Evolutionary conservation across 2,113 vertebrate genomes (phyloP).

Genomic region (Pagrus major): DNA sequence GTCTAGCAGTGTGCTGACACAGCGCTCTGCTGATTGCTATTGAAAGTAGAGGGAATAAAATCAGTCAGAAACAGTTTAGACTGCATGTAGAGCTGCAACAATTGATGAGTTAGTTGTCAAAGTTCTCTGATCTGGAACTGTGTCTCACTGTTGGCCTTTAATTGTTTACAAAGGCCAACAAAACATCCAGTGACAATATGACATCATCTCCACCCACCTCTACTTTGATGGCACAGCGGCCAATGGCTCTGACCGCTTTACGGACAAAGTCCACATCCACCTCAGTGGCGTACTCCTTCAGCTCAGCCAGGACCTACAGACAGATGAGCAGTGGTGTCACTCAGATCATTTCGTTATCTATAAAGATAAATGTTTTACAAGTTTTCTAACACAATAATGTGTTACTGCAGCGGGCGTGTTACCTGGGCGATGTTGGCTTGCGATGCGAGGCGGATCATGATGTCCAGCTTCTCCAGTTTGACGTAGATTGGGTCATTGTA

Average conservation of each 20-base stretch:
- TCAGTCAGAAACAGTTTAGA: background rate
- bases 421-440: constrained; percentile 99
- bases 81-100: too few relatives aligned
- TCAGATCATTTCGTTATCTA: background rate
- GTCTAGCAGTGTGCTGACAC: constrained; percentile 95
- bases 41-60: constrained; percentile 12
- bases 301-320: constrained; percentile 93
- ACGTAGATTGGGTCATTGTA: constrained; percentile 99
- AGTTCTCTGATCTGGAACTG: too few relatives aligned
- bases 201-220: constrained; percentile 87
- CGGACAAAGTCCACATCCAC: constrained; percentile 98
- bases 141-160: background rate
- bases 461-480: constrained; percentile 98
- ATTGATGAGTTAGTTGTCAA: too few relatives aligned
- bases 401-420: background rate
- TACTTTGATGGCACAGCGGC: constrained; percentile 98
- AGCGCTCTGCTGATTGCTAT: constrained; percentile 98
- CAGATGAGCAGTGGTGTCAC: background rate
- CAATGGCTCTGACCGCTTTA: constrained; percentile 96
- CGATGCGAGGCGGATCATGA: constrained; percentile 98
- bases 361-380: background rate
- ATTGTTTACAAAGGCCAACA: constrained; percentile 5
- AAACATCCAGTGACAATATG: background rate
- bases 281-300: constrained; percentile 98
- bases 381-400: background rate